These are phyloP conservation scores for Pogonocichla stellata DNA, from an alignment of 2,113 vertebrate species.

Conservation along the genomic window DNA sequence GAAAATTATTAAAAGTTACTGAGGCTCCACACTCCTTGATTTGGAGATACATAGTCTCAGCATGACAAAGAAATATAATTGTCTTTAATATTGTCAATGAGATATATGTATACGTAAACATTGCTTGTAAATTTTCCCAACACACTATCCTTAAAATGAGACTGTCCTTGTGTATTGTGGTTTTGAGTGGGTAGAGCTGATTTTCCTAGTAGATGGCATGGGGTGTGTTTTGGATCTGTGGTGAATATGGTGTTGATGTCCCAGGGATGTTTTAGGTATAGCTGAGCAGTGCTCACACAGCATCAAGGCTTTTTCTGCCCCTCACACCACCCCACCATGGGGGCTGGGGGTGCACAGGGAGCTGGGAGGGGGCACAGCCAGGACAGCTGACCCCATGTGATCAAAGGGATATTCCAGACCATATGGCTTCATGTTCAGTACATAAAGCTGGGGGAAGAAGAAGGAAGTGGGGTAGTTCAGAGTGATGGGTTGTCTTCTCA, in stretches of 20 bases:
- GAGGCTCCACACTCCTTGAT: neutral
- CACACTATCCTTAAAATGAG: neutral
- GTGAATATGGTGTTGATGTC: too few species aligned
- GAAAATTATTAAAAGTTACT: neutral
- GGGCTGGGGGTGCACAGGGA: neutral
- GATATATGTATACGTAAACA: neutral
- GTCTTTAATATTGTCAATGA: neutral
- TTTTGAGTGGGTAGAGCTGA: neutral
- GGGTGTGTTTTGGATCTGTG: neutral
- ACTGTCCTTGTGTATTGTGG: neutral
- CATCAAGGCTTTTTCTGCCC: neutral
- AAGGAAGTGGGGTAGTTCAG: neutral
- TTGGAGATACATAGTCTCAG: neutral
- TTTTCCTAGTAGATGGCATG: neutral
- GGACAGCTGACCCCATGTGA: neutral
- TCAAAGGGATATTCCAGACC: neutral
- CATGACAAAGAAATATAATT: neutral
- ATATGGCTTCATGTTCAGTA: neutral
- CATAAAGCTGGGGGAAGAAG: neutral
- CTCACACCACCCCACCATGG: accelerated
- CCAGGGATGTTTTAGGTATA: neutral
- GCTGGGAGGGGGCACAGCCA: neutral
- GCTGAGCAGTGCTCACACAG: neutral
- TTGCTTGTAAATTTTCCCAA: neutral
- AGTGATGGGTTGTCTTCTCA: neutral